A percentile compares a stretch with the other conserved stretches of the same genome.
These are phyloP conservation scores for Macrotis lagotis DNA, from an alignment of 2,113 vertebrate genomes.

Conservation along the genomic window DNA sequence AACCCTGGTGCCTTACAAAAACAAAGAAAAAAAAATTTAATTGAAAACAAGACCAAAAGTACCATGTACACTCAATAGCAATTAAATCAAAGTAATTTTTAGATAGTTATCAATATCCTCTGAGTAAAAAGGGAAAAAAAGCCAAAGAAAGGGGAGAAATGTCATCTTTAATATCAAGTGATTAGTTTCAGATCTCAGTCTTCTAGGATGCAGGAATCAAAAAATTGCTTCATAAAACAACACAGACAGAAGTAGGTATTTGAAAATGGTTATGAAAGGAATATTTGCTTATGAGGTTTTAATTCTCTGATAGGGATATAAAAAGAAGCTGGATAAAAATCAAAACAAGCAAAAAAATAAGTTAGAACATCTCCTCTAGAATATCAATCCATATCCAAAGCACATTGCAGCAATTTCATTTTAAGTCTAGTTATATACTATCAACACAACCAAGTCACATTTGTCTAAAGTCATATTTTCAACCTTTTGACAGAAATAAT, in stretches of 20 bases:
- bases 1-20: too few species aligned
- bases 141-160: background rate
- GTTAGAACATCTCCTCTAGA: background rate
- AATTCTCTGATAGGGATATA: background rate
- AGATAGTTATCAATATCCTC: background rate
- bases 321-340: background rate
- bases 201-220: background rate
- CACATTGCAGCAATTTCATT: background rate
- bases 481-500: background rate
- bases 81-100: background rate
- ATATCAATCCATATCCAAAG: background rate
- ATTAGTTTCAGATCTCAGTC: background rate
- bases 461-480: background rate
- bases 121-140: background rate
- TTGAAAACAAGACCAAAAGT: background rate
- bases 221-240: background rate
- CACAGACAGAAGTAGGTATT: background rate
- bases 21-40: too few species aligned
- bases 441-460: background rate
- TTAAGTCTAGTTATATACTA: background rate
- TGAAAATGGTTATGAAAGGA: background rate
- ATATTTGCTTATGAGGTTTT: background rate
- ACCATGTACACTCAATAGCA: background rate
- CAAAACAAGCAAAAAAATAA: background rate
- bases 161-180: slow-evolving; percentile 3